Conservation (phyloP, 2,797 vertebrate species). For the Rhinophrynus dorsalis region DNA sequence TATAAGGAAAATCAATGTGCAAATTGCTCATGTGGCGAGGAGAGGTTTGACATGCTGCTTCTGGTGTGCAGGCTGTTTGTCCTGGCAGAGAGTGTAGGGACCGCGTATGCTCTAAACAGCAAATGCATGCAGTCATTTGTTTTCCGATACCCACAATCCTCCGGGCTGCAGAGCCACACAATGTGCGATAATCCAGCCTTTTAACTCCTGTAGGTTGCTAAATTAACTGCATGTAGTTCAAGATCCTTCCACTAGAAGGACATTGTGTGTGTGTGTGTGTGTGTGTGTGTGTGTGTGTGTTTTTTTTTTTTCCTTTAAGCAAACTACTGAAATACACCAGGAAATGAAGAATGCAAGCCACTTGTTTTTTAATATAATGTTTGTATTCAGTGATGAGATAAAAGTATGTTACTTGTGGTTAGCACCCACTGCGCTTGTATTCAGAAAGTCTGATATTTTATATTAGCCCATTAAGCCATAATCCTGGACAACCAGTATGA, state of each 20-base stretch:
- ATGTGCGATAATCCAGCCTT: not conserved
- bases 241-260: too few relatives aligned
- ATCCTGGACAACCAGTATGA: too few relatives aligned
- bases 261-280: too few relatives aligned
- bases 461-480: too few relatives aligned
- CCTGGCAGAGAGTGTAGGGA: not conserved
- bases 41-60: not conserved
- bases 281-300: too few relatives aligned
- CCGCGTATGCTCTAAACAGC: not conserved
- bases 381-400: not conserved
- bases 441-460: too few relatives aligned
- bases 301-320: too few relatives aligned
- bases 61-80: slow-evolving; percentile 1
- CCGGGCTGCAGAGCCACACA: not conserved
- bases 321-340: too few relatives aligned
- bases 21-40: not conserved
- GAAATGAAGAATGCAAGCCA: too few relatives aligned
- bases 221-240: not conserved
- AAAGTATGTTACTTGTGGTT: slow-evolving; percentile 1
- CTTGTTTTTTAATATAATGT: not conserved
- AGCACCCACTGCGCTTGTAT: too few relatives aligned
- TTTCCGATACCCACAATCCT: not conserved
- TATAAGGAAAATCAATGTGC: not conserved
- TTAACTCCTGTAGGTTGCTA: not conserved
- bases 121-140: slow-evolving; percentile 3